Evolutionary conservation across 2,113 vertebrate genomes (phyloP).

Genomic region (Gnathonemus longibarbis): DNA sequence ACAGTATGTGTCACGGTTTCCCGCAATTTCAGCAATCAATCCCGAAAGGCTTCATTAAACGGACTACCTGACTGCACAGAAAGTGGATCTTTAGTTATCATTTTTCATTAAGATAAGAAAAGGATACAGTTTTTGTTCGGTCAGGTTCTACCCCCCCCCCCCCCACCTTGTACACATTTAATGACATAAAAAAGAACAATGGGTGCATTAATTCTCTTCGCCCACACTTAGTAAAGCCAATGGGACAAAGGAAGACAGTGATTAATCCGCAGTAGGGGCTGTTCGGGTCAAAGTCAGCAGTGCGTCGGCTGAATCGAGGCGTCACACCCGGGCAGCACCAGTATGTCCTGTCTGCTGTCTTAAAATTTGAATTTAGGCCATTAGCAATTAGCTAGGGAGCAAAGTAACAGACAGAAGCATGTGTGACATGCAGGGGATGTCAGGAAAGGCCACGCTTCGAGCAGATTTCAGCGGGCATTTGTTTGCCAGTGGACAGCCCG

Average conservation of each 20-base stretch:
- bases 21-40: slow-evolving; percentile 12
- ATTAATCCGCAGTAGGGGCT: background rate
- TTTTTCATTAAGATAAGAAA: slow-evolving; percentile 17
- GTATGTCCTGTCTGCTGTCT: background rate
- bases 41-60: slow-evolving; percentile 20
- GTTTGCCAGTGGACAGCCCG: background rate
- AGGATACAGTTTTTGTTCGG: slow-evolving; percentile 12
- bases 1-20: background rate
- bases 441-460: background rate
- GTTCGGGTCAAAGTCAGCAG: background rate
- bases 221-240: background rate
- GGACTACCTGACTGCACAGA: background rate
- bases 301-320: background rate
- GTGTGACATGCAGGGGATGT: background rate
- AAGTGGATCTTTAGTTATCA: background rate
- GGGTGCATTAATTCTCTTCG: background rate
- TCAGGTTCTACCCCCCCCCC: background rate
- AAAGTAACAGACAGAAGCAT: background rate
- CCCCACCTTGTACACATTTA: background rate
- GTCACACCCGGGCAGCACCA: background rate
- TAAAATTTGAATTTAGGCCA: background rate
- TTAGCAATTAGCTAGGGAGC: background rate
- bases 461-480: background rate
- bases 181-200: slow-evolving; percentile 11
- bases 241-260: background rate